phyloP scores from a whole-genome alignment of 2,888 invertebrate species.

The Seladonia tumulorum region DNA sequence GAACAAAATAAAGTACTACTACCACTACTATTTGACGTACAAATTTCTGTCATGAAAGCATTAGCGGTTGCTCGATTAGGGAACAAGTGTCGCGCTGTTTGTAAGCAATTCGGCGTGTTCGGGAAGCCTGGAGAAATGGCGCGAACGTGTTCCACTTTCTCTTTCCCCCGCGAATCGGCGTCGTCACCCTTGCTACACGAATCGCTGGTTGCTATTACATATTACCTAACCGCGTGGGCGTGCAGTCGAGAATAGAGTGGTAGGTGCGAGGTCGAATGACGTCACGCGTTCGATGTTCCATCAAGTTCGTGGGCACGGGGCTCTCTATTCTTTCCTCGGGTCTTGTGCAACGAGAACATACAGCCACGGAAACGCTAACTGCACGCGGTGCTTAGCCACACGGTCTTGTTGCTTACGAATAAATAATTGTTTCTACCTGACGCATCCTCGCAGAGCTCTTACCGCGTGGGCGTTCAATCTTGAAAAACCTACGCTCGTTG shows the following conservation, averaged over 20 bases:
- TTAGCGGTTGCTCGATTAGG: too few relatives aligned
- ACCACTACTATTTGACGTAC: too few relatives aligned
- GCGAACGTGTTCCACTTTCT: conserved; percentile 17
- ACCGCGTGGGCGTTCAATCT: conserved; percentile 14
- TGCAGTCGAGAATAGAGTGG: conserved; percentile 64
- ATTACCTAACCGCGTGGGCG: conserved; percentile 61
- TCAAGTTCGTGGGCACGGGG: conserved; percentile 69
- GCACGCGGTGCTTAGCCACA: conserved; percentile 6
- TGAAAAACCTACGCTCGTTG: neutral
- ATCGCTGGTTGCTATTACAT: conserved; percentile 50
- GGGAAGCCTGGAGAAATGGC: neutral
- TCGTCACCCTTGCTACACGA: conserved; percentile 36
- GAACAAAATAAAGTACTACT: too few relatives aligned
- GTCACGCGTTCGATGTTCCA: conserved; percentile 65
- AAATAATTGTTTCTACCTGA: conserved; percentile 4
- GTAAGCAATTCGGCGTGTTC: neutral
- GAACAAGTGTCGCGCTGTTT: too few relatives aligned
- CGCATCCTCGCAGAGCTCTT: neutral
- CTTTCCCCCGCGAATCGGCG: conserved; percentile 18
- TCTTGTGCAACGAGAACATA: conserved; percentile 48
- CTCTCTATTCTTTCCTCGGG: conserved; percentile 36
- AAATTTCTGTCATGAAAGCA: too few relatives aligned
- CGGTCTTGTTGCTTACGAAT: conserved; percentile 24
- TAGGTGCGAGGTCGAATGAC: conserved; percentile 68
- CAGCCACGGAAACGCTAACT: conserved; percentile 18